Evolutionary conservation across 1,140 invertebrate genomes (phyloP).

Genomic region (Drosophila athabasca): DNA sequence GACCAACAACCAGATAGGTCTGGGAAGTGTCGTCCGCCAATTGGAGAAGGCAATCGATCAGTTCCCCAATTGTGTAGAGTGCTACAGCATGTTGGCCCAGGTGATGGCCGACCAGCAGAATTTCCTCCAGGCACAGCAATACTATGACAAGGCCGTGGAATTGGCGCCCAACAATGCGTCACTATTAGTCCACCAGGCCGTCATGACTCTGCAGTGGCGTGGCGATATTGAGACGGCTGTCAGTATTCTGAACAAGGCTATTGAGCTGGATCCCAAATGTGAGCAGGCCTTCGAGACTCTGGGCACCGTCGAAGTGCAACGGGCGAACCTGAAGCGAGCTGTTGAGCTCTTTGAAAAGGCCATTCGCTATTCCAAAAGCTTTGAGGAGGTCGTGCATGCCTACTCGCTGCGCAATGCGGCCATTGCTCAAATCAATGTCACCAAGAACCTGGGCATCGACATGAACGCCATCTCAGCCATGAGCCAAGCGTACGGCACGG

Average conservation of each 20-base stretch:
- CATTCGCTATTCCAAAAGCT: conserved; percentile 92
- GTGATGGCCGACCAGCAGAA: conserved; percentile 92
- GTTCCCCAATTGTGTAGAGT: conserved; percentile 93
- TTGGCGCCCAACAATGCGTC: conserved; percentile 94
- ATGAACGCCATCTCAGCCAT: conserved; percentile 77
- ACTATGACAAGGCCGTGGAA: conserved; percentile 92
- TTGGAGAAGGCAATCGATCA: conserved; percentile 91
- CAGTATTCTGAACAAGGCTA: conserved; percentile 91
- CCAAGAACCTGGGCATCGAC: conserved; percentile 89
- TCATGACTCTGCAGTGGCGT: conserved; percentile 92
- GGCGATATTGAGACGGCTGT: conserved; percentile 92
- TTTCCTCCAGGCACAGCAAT: conserved; percentile 91
- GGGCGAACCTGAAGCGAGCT: conserved; percentile 89
- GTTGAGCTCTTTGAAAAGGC: conserved; percentile 95
- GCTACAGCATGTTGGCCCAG: conserved; percentile 92
- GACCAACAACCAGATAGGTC: conserved; percentile 85
- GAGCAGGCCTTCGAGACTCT: conserved; percentile 97
- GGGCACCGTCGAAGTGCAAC: conserved; percentile 96
- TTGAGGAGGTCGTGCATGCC: conserved; percentile 94
- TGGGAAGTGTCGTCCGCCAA: conserved; percentile 86
- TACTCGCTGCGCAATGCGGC: conserved; percentile 94
- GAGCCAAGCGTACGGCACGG: conserved; percentile 41
- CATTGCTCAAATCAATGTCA: conserved; percentile 92
- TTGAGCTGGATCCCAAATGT: conserved; percentile 95
- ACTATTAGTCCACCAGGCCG: conserved; percentile 93